Evolutionary conservation across 2,113 vertebrate species (phyloP), one percentile per base, ranked within the genome.

Genomic region (Sebastes schlegelii): DNA sequence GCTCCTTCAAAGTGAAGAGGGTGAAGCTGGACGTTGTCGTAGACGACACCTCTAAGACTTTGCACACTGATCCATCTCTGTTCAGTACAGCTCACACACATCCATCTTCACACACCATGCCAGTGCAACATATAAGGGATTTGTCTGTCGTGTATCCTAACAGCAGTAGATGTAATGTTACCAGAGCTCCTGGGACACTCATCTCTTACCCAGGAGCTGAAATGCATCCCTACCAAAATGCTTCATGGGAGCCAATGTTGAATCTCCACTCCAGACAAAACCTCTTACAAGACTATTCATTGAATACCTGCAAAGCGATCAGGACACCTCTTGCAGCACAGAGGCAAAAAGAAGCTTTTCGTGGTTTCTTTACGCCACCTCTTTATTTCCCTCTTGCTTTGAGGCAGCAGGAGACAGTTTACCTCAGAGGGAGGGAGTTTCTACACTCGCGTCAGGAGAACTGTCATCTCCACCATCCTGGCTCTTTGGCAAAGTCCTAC

Each of bases 171-270:
- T 88, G 61, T 57, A 46, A 74, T 6, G 86, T 95, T 49, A 95
- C 95, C 91, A 94, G 95, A 2, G 93, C 96, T 42, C 96, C 96
- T 75, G 94, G 95, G 91, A 95, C 95, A 86, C 95, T 96, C 77
- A 93, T 95, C 76, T 94, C 96, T 2, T 94, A 96, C 77, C 94
- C 95, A 11, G 96, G 95, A 4, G 92, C 93, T 62, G 95, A 96
- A 82, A 93, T 94, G 34, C 95, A 96, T 79, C 96, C 95, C 0
- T 96, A 96, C 74, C 95, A 95, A 54, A 94, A 94, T 17, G 95
- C 96, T 84, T 95, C 96, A 78, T 96, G 96, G 96, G 96, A 96
- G 89, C 95, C 95, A 1, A 93, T 95, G 78, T 94, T 77, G 55
- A 74, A 70, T 49, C 73, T 90, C 2, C 62, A 68, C 40, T 54